Percentiles rank a stretch among this genome's conserved stretches.
Evolutionary conservation across 2,113 vertebrate genomes (phyloP).

Genomic region (Taxidea taxus): DNA sequence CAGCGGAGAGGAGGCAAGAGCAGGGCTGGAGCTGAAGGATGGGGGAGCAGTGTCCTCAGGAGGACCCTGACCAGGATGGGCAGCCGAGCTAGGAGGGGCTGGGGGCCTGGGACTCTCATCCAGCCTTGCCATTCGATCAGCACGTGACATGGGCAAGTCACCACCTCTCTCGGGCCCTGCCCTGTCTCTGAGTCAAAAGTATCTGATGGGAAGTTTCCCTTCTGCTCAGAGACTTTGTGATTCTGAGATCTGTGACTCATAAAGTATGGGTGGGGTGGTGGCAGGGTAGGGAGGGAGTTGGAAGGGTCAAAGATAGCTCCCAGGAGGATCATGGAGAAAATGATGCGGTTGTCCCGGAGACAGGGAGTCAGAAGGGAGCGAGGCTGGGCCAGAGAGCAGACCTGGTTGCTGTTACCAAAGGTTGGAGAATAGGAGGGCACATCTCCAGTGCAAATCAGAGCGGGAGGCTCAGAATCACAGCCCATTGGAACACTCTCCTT

Average conservation of each 20-base stretch:
- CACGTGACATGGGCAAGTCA: accelerated
- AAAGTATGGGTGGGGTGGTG: not conserved
- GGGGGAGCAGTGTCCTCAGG: accelerated
- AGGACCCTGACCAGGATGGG: not conserved
- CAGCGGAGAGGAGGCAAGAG: accelerated
- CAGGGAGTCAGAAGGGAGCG: not conserved
- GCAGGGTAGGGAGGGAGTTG: not conserved
- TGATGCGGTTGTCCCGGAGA: not conserved
- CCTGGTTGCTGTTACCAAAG: not conserved
- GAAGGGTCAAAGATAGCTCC: not conserved
- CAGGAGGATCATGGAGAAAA: not conserved
- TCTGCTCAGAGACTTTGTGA: not conserved
- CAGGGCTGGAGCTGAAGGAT: not conserved
- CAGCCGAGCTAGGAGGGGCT: accelerated
- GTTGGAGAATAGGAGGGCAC: not conserved
- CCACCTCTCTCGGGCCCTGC: not conserved
- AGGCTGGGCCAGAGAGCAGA: not conserved
- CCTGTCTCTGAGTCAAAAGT: not conserved
- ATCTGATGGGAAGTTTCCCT: not conserved
- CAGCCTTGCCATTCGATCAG: not conserved
- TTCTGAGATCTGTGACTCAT: slow-evolving; percentile 4
- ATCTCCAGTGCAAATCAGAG: not conserved
- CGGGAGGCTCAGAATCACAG: not conserved
- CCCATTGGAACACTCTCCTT: accelerated
- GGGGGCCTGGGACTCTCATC: not conserved